Conservation (phyloP, 2,113 vertebrate species). For the Platichthys stellatus region DNA sequence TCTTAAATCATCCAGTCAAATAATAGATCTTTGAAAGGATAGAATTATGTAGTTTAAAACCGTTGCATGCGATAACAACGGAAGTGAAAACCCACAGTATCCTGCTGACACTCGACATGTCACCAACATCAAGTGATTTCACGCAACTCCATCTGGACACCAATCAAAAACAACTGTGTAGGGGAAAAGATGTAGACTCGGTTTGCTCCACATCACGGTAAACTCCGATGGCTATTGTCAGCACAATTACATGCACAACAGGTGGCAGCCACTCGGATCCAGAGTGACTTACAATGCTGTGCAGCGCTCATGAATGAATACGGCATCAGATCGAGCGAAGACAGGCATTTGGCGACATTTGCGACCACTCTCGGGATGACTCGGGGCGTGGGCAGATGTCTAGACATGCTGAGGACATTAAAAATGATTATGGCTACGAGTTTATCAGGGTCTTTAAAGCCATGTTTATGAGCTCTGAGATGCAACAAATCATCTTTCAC, state of each 20-base stretch:
- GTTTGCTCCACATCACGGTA: slow-evolving; percentile 11
- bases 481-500: slow-evolving; percentile 1
- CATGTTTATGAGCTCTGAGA: not conserved
- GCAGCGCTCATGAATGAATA: slow-evolving; percentile 28
- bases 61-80: slow-evolving; percentile 3
- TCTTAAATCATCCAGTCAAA: slow-evolving; percentile 5
- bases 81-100: not conserved
- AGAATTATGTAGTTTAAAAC: not conserved
- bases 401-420: not conserved
- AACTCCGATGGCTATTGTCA: slow-evolving; percentile 34
- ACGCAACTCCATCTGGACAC: slow-evolving; percentile 5
- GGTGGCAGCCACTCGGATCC: slow-evolving; percentile 18
- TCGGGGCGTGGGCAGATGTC: slow-evolving; percentile 7
- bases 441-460: slow-evolving; percentile 14
- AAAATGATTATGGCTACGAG: slow-evolving; percentile 5
- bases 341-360: slow-evolving; percentile 28
- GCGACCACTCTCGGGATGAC: slow-evolving; percentile 11
- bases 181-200: slow-evolving; percentile 1
- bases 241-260: slow-evolving; percentile 29
- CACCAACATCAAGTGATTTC: slow-evolving; percentile 3
- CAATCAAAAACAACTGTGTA: slow-evolving; percentile 16
- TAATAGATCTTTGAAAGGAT: not conserved
- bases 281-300: slow-evolving; percentile 13
- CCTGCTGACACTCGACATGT: slow-evolving; percentile 29
- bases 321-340: slow-evolving; percentile 11